Evolutionary conservation across 2,113 vertebrate species (phyloP).

Genomic region (Sinosuthora webbiana): DNA sequence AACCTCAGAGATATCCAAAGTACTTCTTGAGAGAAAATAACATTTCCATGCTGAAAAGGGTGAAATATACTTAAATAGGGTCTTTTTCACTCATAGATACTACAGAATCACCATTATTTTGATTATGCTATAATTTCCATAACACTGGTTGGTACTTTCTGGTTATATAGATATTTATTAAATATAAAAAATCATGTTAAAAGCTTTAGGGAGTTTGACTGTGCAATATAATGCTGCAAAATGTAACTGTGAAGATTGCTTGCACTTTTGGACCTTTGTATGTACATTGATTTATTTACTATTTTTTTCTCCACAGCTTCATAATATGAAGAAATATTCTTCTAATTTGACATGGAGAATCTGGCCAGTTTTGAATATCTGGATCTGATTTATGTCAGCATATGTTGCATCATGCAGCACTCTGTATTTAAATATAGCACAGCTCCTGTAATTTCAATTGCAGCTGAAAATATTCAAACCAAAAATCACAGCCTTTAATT

Average conservation of each 20-base stretch:
- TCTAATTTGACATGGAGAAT: background rate
- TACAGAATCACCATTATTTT: background rate
- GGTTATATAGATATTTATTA: background rate
- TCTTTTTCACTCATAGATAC: background rate
- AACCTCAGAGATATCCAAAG: background rate
- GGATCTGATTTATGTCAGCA: background rate
- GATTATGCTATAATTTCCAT: background rate
- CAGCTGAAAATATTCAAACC: background rate
- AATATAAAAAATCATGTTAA: background rate
- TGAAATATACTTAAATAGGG: background rate
- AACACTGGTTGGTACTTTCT: background rate
- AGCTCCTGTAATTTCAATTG: background rate
- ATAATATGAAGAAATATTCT: background rate
- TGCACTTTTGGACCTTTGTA: background rate
- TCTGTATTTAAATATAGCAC: background rate
- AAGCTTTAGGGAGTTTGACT: background rate
- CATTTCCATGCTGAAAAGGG: background rate
- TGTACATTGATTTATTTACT: background rate
- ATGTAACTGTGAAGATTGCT: background rate
- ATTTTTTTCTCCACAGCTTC: background rate
- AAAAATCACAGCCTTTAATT: background rate
- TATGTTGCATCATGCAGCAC: background rate
- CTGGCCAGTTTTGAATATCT: background rate
- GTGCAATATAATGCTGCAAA: background rate
- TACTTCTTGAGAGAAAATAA: background rate